Evolutionary conservation across 2,113 vertebrate species (phyloP).

Genomic region (Passer montanus): DNA sequence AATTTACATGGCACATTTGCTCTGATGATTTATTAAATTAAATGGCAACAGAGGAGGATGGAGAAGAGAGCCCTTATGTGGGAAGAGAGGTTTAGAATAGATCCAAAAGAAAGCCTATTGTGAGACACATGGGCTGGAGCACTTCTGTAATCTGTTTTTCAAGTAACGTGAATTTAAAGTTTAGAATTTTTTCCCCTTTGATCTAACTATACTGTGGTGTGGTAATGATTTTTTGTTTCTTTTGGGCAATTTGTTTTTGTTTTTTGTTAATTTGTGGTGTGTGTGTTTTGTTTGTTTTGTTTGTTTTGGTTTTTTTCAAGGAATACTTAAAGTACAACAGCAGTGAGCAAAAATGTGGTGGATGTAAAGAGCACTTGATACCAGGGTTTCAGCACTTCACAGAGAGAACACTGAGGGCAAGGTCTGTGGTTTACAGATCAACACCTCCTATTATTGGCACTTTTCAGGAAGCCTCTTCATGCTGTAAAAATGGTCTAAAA

Average conservation of each 20-base stretch:
- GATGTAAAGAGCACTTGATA: background rate
- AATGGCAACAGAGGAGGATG: conserved; percentile 30
- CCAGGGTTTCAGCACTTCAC: background rate
- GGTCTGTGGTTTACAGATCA: background rate
- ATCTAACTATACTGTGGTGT: background rate
- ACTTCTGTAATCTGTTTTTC: background rate
- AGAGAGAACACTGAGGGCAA: background rate
- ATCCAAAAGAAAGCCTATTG: background rate
- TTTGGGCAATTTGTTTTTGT: background rate
- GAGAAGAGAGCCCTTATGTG: background rate
- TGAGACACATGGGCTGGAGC: background rate
- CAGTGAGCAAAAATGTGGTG: background rate
- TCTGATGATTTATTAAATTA: conserved; percentile 36
- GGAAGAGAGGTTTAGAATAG: conserved; percentile 25
- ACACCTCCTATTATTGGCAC: background rate
- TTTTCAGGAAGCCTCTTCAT: background rate
- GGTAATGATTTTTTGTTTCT: background rate
- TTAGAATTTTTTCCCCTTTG: background rate
- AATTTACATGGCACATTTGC: conserved; percentile 44
- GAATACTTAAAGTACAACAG: background rate
- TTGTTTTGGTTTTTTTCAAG: background rate
- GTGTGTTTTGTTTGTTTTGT: too few species aligned
- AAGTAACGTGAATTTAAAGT: conserved; percentile 7
- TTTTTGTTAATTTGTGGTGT: background rate
- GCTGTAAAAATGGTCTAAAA: background rate